phyloP scores from a whole-genome alignment of 2,797 vertebrate species.

The Erpetoichthys calabaricus region DNA sequence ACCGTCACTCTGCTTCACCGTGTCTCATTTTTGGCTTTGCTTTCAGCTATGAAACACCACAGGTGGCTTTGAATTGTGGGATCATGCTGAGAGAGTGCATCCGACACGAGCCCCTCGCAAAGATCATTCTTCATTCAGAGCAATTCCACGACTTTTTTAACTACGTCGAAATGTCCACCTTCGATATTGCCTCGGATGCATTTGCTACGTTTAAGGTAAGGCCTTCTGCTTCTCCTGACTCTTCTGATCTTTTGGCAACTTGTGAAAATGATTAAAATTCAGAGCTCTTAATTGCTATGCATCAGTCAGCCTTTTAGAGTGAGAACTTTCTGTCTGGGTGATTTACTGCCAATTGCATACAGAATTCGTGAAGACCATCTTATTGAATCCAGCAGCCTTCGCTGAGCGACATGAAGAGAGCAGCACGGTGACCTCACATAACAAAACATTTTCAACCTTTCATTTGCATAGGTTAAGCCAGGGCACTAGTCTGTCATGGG shows the following conservation, averaged over 20 bases:
- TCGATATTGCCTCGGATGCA: constrained; percentile 93
- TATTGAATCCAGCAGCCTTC: too few species aligned
- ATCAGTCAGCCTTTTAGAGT: too few species aligned
- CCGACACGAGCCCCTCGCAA: constrained; percentile 84
- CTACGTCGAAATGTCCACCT: constrained; percentile 95
- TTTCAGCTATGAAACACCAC: constrained; percentile 75
- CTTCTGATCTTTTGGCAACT: not conserved
- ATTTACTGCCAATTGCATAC: too few species aligned
- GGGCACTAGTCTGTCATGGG: too few species aligned
- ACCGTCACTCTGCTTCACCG: not conserved
- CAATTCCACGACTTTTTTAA: constrained; percentile 82
- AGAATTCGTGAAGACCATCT: too few species aligned
- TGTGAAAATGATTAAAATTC: not conserved
- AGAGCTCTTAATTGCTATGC: not conserved
- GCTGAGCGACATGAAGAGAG: too few species aligned
- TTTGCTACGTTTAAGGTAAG: constrained; percentile 94
- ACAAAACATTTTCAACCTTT: too few species aligned
- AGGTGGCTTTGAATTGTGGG: constrained; percentile 83
- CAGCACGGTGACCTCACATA: too few species aligned
- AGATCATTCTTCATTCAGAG: constrained; percentile 71
- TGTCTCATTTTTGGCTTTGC: not conserved
- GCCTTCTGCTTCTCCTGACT: not conserved
- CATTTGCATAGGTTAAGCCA: too few species aligned
- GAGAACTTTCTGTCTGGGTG: too few species aligned
- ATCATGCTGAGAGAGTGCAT: constrained; percentile 95